These are phyloP conservation scores for Simalia tracyae DNA, from an alignment of 2,797 vertebrate species.

Conservation along the genomic window DNA sequence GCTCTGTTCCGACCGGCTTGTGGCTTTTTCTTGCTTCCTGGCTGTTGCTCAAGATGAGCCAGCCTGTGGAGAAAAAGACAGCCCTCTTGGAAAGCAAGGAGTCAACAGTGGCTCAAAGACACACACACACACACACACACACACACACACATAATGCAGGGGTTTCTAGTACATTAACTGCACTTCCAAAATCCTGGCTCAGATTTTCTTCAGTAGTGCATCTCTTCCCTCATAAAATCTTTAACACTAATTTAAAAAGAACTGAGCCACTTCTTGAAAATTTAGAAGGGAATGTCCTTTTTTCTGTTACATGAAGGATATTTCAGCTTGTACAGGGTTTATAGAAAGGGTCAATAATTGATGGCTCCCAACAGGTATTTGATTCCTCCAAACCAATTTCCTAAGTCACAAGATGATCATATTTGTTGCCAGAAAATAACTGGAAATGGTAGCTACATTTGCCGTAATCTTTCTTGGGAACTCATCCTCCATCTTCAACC, in stretches of 20 bases:
- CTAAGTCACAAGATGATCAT: neutral
- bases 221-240: neutral
- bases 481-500: neutral
- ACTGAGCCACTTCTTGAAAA: neutral
- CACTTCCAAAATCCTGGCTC: neutral
- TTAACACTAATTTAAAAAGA: neutral
- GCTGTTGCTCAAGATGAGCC: too few species aligned
- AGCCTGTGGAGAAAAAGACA: too few species aligned
- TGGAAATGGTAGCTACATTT: neutral
- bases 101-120: too few species aligned
- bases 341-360: neutral
- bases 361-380: neutral
- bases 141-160: neutral
- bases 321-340: neutral
- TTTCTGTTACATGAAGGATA: neutral
- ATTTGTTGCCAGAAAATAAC: neutral
- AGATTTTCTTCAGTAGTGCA: neutral
- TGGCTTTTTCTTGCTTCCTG: too few species aligned
- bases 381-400: neutral
- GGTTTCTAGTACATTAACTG: neutral
- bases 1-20: too few species aligned
- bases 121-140: neutral
- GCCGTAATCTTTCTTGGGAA: neutral
- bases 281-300: neutral
- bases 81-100: too few species aligned